A percentile compares a stretch with the other conserved stretches of the same genome.
These are phyloP conservation scores for Abscondita cerata DNA, from an alignment of 2,888 invertebrate genomes.

Conservation along the genomic window DNA sequence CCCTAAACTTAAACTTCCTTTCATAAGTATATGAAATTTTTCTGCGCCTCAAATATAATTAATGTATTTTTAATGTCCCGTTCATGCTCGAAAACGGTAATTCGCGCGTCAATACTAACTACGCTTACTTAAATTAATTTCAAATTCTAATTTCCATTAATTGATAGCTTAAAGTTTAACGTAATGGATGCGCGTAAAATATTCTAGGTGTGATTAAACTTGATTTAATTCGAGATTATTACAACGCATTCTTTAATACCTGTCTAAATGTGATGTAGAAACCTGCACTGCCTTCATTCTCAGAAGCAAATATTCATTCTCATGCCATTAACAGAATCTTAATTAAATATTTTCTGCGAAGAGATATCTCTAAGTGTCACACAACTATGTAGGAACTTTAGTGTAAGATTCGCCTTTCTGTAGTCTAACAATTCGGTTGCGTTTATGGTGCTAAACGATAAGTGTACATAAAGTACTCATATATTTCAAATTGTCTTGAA, in stretches of 20 bases:
- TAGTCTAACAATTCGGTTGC: conserved; percentile 38
- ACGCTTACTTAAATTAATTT: not conserved
- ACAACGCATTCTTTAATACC: conserved; percentile 36
- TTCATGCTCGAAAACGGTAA: too few relatives aligned
- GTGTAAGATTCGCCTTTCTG: conserved; percentile 35
- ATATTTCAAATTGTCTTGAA: conserved; percentile 45
- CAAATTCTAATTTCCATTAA: conserved; percentile 8
- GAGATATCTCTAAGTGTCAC: conserved; percentile 61
- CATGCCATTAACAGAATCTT: conserved; percentile 56
- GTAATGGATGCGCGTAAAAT: conserved; percentile 7
- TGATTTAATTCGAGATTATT: conserved; percentile 31
- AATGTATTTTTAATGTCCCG: too few relatives aligned
- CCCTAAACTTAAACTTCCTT: not conserved
- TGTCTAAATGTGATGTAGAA: conserved; percentile 39
- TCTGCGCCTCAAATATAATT: too few relatives aligned
- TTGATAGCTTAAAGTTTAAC: conserved; percentile 8
- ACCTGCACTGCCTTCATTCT: conserved; percentile 49
- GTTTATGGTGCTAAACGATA: conserved; percentile 22
- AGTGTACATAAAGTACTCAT: conserved; percentile 46
- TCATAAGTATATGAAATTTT: not conserved
- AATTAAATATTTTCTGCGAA: conserved; percentile 60
- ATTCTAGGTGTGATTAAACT: conserved; percentile 17
- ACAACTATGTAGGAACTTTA: conserved; percentile 56
- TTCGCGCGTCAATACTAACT: too few relatives aligned
- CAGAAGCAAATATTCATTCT: conserved; percentile 52